Evolutionary conservation across 2,797 vertebrate genomes (phyloP).

Genomic region (Micropoecilia bifurca): DNA sequence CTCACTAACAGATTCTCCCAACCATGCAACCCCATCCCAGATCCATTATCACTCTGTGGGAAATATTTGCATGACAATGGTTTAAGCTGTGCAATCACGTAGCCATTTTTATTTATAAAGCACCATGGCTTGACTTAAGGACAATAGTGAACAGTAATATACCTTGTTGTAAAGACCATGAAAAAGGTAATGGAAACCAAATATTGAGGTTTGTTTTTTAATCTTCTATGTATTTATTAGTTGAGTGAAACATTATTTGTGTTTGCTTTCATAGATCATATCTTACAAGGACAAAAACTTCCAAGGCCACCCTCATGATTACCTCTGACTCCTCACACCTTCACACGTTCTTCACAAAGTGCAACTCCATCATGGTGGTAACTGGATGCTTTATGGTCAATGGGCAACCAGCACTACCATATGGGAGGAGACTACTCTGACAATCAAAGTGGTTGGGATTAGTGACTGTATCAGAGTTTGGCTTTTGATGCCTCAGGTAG

Average conservation of each 20-base stretch:
- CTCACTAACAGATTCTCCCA: constrained; percentile 61
- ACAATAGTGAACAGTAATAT: constrained; percentile 51
- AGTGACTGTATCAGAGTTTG: constrained; percentile 78
- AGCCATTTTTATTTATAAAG: constrained; percentile 67
- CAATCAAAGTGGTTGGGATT: constrained; percentile 78
- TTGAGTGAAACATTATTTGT: background rate
- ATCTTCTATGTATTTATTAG: constrained; percentile 4
- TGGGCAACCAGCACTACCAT: constrained; percentile 82
- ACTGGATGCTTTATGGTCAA: constrained; percentile 83
- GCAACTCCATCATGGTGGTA: constrained; percentile 83
- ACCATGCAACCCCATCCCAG: constrained; percentile 20
- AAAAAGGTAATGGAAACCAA: constrained; percentile 73
- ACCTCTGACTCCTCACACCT: constrained; percentile 80
- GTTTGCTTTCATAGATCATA: constrained; percentile 26
- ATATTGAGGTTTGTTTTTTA: constrained; percentile 17
- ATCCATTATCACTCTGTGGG: constrained; percentile 66
- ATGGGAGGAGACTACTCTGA: constrained; percentile 80
- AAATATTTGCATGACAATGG: constrained; percentile 84
- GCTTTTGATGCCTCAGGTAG: constrained; percentile 74
- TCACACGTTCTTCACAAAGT: constrained; percentile 78
- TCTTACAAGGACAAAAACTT: constrained; percentile 80
- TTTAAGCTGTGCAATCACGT: constrained; percentile 79
- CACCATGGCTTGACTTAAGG: constrained; percentile 54
- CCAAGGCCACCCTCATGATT: constrained; percentile 79
- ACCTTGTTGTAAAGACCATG: constrained; percentile 67